Percentiles rank a stretch among this genome's conserved stretches.
These are phyloP conservation scores for Metopia argyrocephala DNA, from an alignment of 2,888 invertebrate genomes.

Conservation along the genomic window DNA sequence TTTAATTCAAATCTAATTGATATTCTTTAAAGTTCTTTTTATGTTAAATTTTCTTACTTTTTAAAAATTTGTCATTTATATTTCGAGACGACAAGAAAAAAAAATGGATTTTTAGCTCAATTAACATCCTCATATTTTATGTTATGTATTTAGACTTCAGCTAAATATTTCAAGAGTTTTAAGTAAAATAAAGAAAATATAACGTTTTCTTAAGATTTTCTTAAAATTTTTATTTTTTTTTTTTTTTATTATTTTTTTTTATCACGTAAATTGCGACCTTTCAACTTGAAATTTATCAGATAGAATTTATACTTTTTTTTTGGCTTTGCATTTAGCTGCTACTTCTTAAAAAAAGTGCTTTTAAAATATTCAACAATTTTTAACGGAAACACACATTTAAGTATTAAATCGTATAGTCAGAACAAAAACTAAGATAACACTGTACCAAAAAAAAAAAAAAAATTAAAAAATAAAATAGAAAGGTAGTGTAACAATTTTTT, in stretches of 20 bases:
- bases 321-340: conserved; percentile 12
- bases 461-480: no score
- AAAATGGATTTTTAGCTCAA: no score
- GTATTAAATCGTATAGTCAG: not conserved
- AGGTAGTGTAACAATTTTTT: no score
- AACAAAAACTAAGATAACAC: not conserved
- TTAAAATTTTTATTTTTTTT: not conserved
- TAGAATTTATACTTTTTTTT: not conserved
- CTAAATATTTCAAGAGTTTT: not conserved
- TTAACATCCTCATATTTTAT: not conserved
- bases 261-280: conserved; percentile 39
- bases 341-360: conserved; percentile 15
- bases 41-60: no score
- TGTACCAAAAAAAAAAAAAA: no score
- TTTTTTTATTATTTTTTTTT: not conserved
- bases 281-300: conserved; percentile 24
- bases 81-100: no score
- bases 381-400: not conserved
- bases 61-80: no score
- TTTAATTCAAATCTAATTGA: no score
- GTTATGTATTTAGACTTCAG: not conserved
- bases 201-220: not conserved
- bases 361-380: not conserved
- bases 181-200: not conserved
- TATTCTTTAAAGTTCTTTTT: no score